Base-by-base conservation (phyloP, 2,888 invertebrate genomes). In the Parthenolecanium corni region DNA sequence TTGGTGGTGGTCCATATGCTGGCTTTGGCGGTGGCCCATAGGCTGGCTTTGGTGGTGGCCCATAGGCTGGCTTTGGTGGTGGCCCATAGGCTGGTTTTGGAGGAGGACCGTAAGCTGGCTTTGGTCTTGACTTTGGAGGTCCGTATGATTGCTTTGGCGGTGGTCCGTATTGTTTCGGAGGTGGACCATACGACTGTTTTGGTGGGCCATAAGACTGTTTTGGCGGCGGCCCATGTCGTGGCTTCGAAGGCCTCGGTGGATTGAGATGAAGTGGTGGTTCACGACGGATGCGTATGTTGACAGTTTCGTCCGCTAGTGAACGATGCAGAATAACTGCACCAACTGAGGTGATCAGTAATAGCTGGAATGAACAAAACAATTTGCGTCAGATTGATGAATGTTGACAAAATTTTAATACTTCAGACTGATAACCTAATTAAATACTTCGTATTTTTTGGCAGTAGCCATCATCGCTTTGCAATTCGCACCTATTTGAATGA, bases 231-330 rank as follows among this genome's bases (percentile, higher is more conserved):
- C n/a, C n/a, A n/a, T n/a, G n/a, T 57, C 71, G 62, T 16, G 67
- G 65, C 12, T 64, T 65, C 3, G 67, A 66, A 47, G 66, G 66
- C 20, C 67, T 61, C 51, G 49, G 25, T 52, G 68, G 62, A 47
- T 64, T 52, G 58, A 67, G 0, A 71, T 65, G 65, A 23, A 66
- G 68, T 0, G 73, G 71, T 2, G 74, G 74, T 63, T 74, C 73
- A 11, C 73, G 70, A 23, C 73, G 69, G 52, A 69, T 71, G 2
- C 74, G 69, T 12, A 70, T 66, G 1, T 73, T 38, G 31, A 62
- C 42, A n/a, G 64, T 57, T 40, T 65, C 64, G n/a, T 63, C 63
- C 1, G 52, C 31, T 9, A 31, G 31, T 31, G 31, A 31, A 31
- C 38, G 25, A n/a, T 36, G 12, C n/a, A 61, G 18, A 21, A 51